These are phyloP conservation scores for Brachyhypopomus occidentalis DNA, from an alignment of 2,113 vertebrate genomes.

Conservation along the genomic window DNA sequence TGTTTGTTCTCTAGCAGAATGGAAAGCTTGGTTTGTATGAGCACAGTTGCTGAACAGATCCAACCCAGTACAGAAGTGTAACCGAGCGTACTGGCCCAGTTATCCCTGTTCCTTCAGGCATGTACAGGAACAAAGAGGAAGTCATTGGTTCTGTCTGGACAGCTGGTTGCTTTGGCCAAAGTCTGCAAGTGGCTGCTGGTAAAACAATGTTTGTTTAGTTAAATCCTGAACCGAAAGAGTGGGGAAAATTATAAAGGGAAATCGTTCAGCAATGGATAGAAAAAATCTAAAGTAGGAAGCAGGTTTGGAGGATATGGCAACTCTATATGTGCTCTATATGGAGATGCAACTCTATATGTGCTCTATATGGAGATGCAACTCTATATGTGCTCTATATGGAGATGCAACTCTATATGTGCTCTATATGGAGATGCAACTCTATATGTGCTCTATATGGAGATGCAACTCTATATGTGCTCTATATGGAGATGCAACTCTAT, in stretches of 20 bases:
- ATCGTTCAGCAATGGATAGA: constrained; percentile 52
- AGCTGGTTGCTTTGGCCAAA: constrained; percentile 65
- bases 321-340: background rate
- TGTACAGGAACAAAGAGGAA: constrained; percentile 50
- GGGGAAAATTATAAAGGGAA: constrained; percentile 50
- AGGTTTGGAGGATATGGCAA: constrained; percentile 34
- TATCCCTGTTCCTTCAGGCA: constrained; percentile 41
- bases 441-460: no score
- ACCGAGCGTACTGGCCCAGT: constrained; percentile 60
- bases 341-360: no score
- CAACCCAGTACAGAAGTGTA: constrained; percentile 52
- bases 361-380: no score
- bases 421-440: no score
- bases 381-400: no score
- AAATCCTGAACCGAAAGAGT: constrained; percentile 46
- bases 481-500: no score
- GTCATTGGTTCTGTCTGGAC: constrained; percentile 65
- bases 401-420: no score
- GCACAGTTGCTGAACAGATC: constrained; percentile 42
- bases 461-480: no score
- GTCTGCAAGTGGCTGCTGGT: constrained; percentile 44
- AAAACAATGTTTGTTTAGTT: constrained; percentile 59
- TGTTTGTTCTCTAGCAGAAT: constrained; percentile 5
- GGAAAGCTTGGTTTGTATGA: constrained; percentile 23
- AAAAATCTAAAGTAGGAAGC: constrained; percentile 49